A percentile compares a stretch with the other conserved stretches of the same genome.
phyloP scores from a whole-genome alignment of 2,113 vertebrate species.

The Eurystomus gularis region DNA sequence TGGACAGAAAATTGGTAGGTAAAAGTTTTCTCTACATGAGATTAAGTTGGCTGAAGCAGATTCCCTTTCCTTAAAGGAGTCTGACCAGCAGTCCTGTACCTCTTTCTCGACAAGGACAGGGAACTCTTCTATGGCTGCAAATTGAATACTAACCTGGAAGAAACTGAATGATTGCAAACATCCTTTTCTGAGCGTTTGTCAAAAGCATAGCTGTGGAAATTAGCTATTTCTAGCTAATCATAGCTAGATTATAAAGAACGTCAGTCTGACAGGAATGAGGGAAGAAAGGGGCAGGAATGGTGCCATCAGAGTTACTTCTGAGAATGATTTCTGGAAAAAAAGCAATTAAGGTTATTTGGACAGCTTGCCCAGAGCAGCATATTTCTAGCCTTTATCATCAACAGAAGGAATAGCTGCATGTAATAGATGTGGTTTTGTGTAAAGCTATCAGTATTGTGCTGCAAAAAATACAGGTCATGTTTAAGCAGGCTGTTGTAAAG shows the following conservation, averaged over 20 bases:
- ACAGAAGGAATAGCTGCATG: not conserved
- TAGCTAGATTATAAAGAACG: not conserved
- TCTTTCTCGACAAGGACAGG: not conserved
- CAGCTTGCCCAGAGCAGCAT: not conserved
- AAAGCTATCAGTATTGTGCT: not conserved
- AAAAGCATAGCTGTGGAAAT: not conserved
- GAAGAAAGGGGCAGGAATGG: not conserved
- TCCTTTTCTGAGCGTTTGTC: not conserved
- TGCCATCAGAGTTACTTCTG: not conserved
- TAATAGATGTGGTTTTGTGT: not conserved
- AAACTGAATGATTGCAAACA: not conserved
- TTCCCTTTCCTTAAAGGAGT: not conserved
- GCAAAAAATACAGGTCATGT: not conserved
- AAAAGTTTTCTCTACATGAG: not conserved
- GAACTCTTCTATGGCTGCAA: not conserved
- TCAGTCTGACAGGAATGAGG: not conserved
- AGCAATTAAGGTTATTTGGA: constrained; percentile 9
- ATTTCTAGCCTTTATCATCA: not conserved
- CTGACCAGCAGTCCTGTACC: not conserved
- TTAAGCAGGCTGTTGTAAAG: not conserved
- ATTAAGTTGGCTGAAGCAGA: not conserved
- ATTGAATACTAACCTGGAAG: not conserved
- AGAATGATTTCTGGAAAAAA: not conserved
- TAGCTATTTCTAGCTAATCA: constrained; percentile 29
- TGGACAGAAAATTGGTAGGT: not conserved